These are phyloP conservation scores for Tupaia tana DNA, from an alignment of 2,113 vertebrate species.

Conservation along the genomic window DNA sequence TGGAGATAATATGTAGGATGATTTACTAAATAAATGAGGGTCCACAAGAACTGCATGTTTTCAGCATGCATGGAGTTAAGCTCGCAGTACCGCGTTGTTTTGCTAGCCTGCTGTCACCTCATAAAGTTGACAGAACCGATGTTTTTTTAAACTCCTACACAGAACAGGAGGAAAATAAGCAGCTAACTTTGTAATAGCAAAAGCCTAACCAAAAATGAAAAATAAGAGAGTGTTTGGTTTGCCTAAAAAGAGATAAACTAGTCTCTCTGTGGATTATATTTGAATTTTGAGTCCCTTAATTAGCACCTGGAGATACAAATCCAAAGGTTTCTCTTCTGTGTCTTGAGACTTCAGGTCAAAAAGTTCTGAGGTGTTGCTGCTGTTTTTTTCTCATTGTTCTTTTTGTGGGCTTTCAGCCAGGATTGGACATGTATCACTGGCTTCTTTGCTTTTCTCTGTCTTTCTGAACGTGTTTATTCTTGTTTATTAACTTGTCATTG, in stretches of 20 bases:
- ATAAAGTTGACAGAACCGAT: conserved; percentile 56
- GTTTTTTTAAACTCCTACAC: conserved; percentile 14
- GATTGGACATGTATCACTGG: conserved; percentile 19
- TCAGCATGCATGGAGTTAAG: neutral
- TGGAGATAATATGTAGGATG: conserved; percentile 14
- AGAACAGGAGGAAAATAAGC: conserved; percentile 44
- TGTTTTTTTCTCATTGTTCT: conserved; percentile 13
- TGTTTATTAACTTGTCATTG: conserved; percentile 34
- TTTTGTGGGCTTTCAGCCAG: conserved; percentile 13
- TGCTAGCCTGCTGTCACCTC: conserved; percentile 40
- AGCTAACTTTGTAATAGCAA: conserved; percentile 61
- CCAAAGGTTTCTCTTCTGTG: conserved; percentile 15
- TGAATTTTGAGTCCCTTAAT: conserved; percentile 44
- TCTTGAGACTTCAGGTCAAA: conserved; percentile 23
- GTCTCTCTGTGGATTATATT: conserved; percentile 31
- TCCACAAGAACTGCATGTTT: conserved; percentile 50
- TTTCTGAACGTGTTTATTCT: conserved; percentile 49
- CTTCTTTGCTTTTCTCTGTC: conserved; percentile 38
- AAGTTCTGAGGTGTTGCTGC: conserved; percentile 37
- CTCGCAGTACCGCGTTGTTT: conserved; percentile 22
- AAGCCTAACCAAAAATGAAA: conserved; percentile 55
- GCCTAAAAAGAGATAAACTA: conserved; percentile 24
- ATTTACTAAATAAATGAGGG: conserved; percentile 6
- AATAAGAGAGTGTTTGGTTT: conserved; percentile 50
- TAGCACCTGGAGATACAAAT: conserved; percentile 32